Percentiles rank a stretch among this genome's conserved stretches.
These are phyloP conservation scores for Sclerurus mexicanus DNA, from an alignment of 2,113 vertebrate species.

Conservation along the genomic window DNA sequence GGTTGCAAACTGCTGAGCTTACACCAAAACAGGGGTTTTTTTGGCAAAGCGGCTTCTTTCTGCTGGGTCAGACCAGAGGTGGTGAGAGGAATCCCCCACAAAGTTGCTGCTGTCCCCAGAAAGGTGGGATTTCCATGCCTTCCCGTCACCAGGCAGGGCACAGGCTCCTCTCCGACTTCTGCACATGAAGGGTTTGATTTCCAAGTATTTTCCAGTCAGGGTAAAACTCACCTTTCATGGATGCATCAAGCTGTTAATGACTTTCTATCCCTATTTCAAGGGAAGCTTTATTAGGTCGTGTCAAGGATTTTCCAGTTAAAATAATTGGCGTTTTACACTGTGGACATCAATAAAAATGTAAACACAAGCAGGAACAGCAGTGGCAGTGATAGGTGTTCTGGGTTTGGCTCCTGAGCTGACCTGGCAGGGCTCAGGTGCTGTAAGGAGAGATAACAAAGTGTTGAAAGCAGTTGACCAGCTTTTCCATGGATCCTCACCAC, in stretches of 20 bases:
- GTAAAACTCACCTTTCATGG: background rate
- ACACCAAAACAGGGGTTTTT: accelerated
- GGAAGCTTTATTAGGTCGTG: background rate
- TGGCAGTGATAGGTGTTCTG: background rate
- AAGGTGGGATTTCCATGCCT: accelerated
- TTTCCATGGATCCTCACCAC: accelerated
- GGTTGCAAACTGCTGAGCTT: accelerated
- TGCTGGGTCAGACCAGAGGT: background rate
- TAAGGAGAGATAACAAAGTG: background rate
- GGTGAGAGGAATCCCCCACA: background rate
- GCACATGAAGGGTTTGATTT: background rate
- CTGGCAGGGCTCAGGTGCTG: background rate
- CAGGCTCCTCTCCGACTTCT: background rate
- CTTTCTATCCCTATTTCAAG: background rate
- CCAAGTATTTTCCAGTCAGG: background rate
- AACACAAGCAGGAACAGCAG: background rate
- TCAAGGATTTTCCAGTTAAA: conserved; percentile 45
- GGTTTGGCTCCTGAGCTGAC: background rate
- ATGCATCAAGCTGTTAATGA: background rate
- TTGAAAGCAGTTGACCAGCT: background rate
- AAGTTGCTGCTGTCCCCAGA: accelerated
- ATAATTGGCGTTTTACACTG: conserved; percentile 14
- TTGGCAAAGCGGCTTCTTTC: background rate
- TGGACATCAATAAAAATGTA: conserved; percentile 11
- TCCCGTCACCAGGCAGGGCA: background rate